A percentile compares a stretch with the other conserved stretches of the same genome.
Evolutionary conservation across 2,797 vertebrate species (phyloP).

Genomic region (Semaprochilodus insignis): DNA sequence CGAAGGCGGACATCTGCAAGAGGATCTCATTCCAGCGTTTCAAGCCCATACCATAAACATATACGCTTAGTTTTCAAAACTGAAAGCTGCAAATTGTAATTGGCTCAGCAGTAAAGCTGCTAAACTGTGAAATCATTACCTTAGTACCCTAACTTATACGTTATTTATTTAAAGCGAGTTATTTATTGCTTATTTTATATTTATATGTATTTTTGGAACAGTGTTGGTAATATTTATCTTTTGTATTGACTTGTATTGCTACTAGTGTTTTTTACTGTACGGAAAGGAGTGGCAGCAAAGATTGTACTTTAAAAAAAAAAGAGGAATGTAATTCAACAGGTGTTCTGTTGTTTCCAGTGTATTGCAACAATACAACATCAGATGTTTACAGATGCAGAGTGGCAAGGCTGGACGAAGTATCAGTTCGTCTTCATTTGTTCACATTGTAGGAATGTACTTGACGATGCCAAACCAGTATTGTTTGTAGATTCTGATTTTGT

Average conservation of each 20-base stretch:
- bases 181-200: constrained; percentile 21
- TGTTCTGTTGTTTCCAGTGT: constrained; percentile 33
- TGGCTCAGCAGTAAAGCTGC: not conserved
- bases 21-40: too few relatives aligned
- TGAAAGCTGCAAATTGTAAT: too few relatives aligned
- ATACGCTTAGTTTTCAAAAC: too few relatives aligned
- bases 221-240: constrained; percentile 25
- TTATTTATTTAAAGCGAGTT: constrained; percentile 20
- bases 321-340: constrained; percentile 19
- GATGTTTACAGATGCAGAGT: not conserved
- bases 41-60: too few relatives aligned
- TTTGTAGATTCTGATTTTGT: not conserved
- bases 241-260: not conserved
- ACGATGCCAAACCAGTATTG: not conserved
- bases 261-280: too few relatives aligned
- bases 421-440: not conserved
- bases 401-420: constrained; percentile 4
- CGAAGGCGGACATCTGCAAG: not conserved
- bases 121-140: not conserved
- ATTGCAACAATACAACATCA: constrained; percentile 54
- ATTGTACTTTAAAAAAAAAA: constrained; percentile 16
- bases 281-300: constrained; percentile 5
- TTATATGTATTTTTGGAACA: not conserved
- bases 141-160: not conserved
- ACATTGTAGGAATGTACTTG: not conserved